A percentile compares a stretch with the other conserved stretches of the same genome.
Conservation (phyloP, 2,797 vertebrate species). For the Clarias pachynema region DNA sequence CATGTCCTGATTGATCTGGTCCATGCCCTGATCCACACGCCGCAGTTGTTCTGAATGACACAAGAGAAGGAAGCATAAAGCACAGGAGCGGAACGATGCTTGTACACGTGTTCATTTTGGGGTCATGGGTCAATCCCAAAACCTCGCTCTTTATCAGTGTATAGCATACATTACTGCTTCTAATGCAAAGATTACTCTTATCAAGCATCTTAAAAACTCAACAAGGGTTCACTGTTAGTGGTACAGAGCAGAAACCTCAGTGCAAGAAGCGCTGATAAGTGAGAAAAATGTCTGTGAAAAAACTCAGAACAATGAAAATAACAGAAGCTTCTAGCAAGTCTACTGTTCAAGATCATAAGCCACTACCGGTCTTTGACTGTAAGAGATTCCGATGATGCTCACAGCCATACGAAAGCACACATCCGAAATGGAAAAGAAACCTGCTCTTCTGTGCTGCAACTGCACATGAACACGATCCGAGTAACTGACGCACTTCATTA, state of each 20-base stretch:
- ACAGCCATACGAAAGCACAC: not conserved
- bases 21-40: constrained; percentile 89
- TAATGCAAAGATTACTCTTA: not conserved
- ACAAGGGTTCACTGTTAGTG: not conserved
- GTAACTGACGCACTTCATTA: not conserved
- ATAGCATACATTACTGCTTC: not conserved
- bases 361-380: not conserved
- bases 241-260: not conserved
- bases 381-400: not conserved
- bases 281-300: not conserved
- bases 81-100: not conserved
- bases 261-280: not conserved
- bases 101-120: not conserved
- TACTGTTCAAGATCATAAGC: not conserved
- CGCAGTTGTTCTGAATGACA: constrained; percentile 85
- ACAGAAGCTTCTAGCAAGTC: not conserved
- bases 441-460: not conserved
- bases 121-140: not conserved
- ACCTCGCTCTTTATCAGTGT: not conserved
- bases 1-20: constrained; percentile 98
- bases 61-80: constrained; percentile 18
- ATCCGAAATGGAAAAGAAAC: not conserved
- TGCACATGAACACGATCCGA: not conserved
- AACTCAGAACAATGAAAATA: not conserved
- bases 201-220: constrained; percentile 3